Conservation (phyloP, 2,113 vertebrate species). For the Agapornis roseicollis region DNA sequence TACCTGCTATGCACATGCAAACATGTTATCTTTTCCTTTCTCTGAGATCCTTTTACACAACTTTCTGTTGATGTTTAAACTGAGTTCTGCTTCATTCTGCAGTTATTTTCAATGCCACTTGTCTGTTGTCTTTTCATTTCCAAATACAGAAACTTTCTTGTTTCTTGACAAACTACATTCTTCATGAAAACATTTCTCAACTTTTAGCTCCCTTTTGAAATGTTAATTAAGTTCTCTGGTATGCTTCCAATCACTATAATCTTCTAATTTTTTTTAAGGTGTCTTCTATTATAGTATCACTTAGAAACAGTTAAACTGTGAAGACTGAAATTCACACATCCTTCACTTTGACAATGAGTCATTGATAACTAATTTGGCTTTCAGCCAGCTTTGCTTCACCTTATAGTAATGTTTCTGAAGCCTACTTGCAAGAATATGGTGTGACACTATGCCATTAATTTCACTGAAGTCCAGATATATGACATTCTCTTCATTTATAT, state of each 20-base stretch:
- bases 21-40: background rate
- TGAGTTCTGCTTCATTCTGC: background rate
- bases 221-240: background rate
- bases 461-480: background rate
- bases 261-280: background rate
- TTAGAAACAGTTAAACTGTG: background rate
- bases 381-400: background rate
- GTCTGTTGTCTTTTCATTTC: background rate
- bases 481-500: background rate
- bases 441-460: background rate
- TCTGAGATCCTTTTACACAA: background rate
- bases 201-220: background rate
- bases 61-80: background rate
- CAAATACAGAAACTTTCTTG: background rate
- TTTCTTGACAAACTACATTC: background rate
- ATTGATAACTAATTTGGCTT: background rate
- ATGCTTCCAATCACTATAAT: background rate
- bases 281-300: background rate
- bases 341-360: background rate
- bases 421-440: background rate
- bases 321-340: background rate
- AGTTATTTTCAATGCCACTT: background rate
- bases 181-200: background rate
- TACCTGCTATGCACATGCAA: background rate
- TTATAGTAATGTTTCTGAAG: background rate